Evolutionary conservation across 2,797 vertebrate genomes (phyloP), one percentile per base, ranked within the genome.

Genomic region (Hephaestus fuliginosus): DNA sequence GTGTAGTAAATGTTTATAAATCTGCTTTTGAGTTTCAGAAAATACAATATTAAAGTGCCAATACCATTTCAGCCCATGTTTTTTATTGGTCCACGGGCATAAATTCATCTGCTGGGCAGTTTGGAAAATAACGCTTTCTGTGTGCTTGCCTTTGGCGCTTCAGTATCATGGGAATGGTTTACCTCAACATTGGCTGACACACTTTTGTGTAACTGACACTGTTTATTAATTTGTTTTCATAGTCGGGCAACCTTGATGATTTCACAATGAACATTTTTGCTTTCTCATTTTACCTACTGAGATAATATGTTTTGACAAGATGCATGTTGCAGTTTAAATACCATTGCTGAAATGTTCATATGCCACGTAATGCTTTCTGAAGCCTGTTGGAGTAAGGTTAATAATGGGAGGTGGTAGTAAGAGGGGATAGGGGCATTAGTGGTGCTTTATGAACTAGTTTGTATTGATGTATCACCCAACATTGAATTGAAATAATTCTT

Each of bases 401-500:
- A 62, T 65, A 56, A 66, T 65, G 73, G 78, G 85, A 81, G 52
- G 46, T 91, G 76, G 78, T 58, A 77, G 72, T 75, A 51, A 61
- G 80, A 74, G 56, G 90, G 86, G 61, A 73, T 39, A 85, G 70
- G 67, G 60, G 78, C 73, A 1, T 70, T 82, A 83, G 78, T 85
- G 80, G 77, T 87, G 84, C n/a, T 87, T 76, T 81, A 41, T 91
- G 74, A 88, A 88, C 58, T 77, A 89, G 90, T 90, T 82, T 95
- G 86, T 91, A 65, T 91, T 95, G 51, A 78, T 94, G 91, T 94
- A 71, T 94, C 89, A 88, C 91, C 91, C 89, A 86, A 93, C 91
- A 92, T 86, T 96, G 88, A 95, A 95, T 93, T 95, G 70, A 95
- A 93, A 94, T 95, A 82, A 95, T 93, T 96, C 94, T 96, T 95